Base-by-base conservation (phyloP, 2,797 vertebrate species). In the Hoplostethus atlanticus region DNA sequence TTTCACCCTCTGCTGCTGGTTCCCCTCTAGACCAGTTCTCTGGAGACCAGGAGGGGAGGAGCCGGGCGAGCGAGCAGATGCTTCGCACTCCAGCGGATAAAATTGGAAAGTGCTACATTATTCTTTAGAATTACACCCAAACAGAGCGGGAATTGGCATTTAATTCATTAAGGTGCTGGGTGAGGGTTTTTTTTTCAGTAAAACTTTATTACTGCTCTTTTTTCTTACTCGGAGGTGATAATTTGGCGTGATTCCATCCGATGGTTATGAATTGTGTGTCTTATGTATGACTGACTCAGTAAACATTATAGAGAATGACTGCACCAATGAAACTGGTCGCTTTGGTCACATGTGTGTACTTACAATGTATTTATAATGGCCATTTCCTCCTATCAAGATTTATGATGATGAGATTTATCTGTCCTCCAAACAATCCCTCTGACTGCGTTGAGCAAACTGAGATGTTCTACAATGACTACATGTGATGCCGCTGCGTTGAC, bases 1-100 rank as follows among this genome's bases (percentile, higher is more conserved):
- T 84, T 76, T 86, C 84, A 85, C 89, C 84, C 90, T 76, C 66
- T 84, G 78, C 74, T 48, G 68, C 21, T 2, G 54, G 76, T 70
- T 73, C 73, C 86, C 80, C 83, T 34, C 51, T 12, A 17, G 87
- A 85, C 57, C 64, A 1, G 62, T 68, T 80, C 88, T 59, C 80
- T 17, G 62, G 84, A 83, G 87, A 76, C 12, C 40, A 0, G 36
- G 38, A 31, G 64, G 61, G 31, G 63, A 76, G 64, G 46, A 50
- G 46, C 46, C n/a, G 46, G 34, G 28, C 53, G 62, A 38, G 70
- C 11, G 5, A 80, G 47, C 79, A 76, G 67, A 71, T 3, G 71
- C 74, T 44, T 68, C 38, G 57, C 70, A 36, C 47, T 1, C 1
- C 60, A 30, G 44, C 44, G 34, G 16, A 17, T 30, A 48, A 59